phyloP scores from a whole-genome alignment of 64 coral and sea anemone species.

The Actinia equina region DNA sequence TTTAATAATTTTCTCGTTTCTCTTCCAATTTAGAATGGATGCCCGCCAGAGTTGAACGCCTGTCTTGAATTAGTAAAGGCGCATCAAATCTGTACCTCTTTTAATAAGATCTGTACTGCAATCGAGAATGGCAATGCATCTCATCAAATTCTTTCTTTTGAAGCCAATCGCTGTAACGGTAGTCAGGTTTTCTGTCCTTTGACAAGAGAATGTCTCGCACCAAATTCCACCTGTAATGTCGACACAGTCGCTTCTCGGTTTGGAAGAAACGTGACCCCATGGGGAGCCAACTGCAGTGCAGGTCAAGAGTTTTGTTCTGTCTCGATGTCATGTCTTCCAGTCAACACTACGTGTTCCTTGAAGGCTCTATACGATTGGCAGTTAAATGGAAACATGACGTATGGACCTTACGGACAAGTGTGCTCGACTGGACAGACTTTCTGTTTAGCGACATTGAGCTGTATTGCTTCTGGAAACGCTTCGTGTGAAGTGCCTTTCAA shows the following conservation, averaged over 20 bases:
- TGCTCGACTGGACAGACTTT: slow-evolving; percentile 19
- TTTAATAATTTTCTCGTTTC: too few relatives aligned
- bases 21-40: neutral
- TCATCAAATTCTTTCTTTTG: neutral
- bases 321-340: slow-evolving; percentile 25
- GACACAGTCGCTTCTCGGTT: neutral
- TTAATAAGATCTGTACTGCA: neutral
- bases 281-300: slow-evolving; percentile 30
- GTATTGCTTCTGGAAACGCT: slow-evolving; percentile 9
- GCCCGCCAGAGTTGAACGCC: neutral
- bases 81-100: neutral
- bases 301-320: slow-evolving; percentile 32
- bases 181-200: slow-evolving; percentile 6
- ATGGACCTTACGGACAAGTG: neutral
- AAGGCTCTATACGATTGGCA: slow-evolving; percentile 16
- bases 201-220: neutral
- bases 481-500: slow-evolving; percentile 1
- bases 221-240: neutral
- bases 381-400: neutral
- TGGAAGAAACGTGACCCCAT: slow-evolving; percentile 1
- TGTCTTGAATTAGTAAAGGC: neutral
- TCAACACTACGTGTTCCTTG: slow-evolving; percentile 34
- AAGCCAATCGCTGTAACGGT: neutral
- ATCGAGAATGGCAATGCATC: neutral
- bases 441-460: slow-evolving; percentile 30